These are phyloP conservation scores for Zaprionus capensis DNA, from an alignment of 1,140 invertebrate genomes.

Conservation along the genomic window DNA sequence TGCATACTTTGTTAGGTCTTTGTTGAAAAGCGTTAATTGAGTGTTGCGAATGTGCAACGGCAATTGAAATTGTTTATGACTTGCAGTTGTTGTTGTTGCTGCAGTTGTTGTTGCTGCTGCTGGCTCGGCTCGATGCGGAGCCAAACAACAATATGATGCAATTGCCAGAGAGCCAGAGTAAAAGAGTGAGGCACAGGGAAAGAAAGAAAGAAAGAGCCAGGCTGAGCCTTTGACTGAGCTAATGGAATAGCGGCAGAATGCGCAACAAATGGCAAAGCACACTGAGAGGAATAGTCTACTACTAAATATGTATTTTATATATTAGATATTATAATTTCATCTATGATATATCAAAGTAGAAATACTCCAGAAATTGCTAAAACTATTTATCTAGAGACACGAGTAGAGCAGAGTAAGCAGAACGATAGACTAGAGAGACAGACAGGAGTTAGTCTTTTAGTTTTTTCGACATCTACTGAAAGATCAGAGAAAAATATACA, in stretches of 20 bases:
- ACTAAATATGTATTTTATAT: background rate
- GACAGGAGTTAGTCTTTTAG: accelerated
- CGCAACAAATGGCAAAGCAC: background rate
- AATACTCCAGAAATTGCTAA: background rate
- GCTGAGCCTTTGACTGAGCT: slow-evolving; percentile 27
- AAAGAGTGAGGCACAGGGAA: background rate
- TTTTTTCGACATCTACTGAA: no score
- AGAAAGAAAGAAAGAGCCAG: background rate
- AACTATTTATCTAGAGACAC: no score
- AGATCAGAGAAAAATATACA: no score
- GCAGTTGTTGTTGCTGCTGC: slow-evolving; percentile 15
- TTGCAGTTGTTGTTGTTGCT: slow-evolving; percentile 63
- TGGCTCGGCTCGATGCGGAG: background rate
- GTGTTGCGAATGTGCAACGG: slow-evolving; percentile 81
- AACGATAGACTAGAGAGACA: no score
- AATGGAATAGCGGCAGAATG: slow-evolving; percentile 50
- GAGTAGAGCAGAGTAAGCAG: no score
- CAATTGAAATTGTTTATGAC: slow-evolving; percentile 83
- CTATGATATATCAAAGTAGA: background rate
- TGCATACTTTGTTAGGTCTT: slow-evolving; percentile 57
- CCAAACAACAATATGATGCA: slow-evolving; percentile 68
- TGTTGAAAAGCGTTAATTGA: slow-evolving; percentile 83
- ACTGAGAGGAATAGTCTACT: background rate
- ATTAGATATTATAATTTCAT: background rate
- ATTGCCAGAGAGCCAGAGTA: slow-evolving; percentile 30